These are phyloP conservation scores for Eristalinus aeneus DNA, from an alignment of 2,888 invertebrate genomes.

Conservation along the genomic window DNA sequence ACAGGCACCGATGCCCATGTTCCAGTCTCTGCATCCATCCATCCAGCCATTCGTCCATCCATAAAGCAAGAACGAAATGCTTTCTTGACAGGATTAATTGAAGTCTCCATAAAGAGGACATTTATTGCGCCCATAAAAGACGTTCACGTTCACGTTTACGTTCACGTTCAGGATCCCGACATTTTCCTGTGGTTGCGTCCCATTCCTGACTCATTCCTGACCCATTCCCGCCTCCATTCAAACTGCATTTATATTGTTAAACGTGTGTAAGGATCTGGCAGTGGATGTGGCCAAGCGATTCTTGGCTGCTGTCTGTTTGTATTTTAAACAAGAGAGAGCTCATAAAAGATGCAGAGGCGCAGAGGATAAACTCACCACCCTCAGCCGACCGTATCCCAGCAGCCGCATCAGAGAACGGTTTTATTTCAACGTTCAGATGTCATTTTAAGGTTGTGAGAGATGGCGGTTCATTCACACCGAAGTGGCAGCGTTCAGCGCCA, in stretches of 20 bases:
- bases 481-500: neutral
- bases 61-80: conserved; percentile 42
- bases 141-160: neutral
- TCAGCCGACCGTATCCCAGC: neutral
- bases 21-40: neutral
- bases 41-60: conserved; percentile 10
- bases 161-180: neutral
- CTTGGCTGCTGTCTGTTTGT: neutral
- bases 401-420: conserved; percentile 20
- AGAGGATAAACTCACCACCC: conserved; percentile 1
- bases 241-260: neutral
- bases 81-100: conserved; percentile 62
- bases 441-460: conserved; percentile 6
- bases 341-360: conserved; percentile 49
- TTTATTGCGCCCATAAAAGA: conserved; percentile 55
- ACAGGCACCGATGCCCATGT: neutral
- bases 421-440: conserved; percentile 41
- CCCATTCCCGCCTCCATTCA: neutral
- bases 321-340: neutral
- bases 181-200: neutral
- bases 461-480: conserved; percentile 22
- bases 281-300: neutral
- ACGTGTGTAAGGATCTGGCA: neutral
- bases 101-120: conserved; percentile 58
- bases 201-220: neutral